Conservation (phyloP, 2,797 vertebrate genomes). For the Ibycter americanus region DNA sequence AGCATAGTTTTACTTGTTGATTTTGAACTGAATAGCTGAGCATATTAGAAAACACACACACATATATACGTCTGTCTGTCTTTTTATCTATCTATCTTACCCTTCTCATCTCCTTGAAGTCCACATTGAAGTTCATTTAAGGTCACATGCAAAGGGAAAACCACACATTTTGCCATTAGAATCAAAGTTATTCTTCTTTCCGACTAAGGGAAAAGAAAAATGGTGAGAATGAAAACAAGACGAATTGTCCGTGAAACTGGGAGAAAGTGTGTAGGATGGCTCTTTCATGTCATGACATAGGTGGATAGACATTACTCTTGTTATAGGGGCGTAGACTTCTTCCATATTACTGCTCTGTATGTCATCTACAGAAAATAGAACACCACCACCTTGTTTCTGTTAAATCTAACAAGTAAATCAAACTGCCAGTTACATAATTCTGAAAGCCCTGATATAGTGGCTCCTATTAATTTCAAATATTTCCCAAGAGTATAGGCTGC, state of each 20-base stretch:
- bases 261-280: not conserved
- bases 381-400: not conserved
- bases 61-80: fast-evolving
- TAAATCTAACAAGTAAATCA: not conserved
- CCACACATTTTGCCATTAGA: not conserved
- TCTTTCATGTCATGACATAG: not conserved
- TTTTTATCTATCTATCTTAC: not conserved
- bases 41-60: not conserved
- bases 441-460: not conserved
- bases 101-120: not conserved
- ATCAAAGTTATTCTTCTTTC: not conserved
- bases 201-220: not conserved
- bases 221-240: not conserved
- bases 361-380: not conserved
- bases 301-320: not conserved
- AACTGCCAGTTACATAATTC: not conserved
- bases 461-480: not conserved
- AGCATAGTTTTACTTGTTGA: not conserved
- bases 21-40: not conserved
- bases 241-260: not conserved
- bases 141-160: not conserved
- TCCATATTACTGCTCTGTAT: not conserved
- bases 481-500: not conserved
- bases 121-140: not conserved
- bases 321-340: not conserved